Evolutionary conservation across 2,888 invertebrate genomes (phyloP).

Genomic region (Pyrgus malvae): DNA sequence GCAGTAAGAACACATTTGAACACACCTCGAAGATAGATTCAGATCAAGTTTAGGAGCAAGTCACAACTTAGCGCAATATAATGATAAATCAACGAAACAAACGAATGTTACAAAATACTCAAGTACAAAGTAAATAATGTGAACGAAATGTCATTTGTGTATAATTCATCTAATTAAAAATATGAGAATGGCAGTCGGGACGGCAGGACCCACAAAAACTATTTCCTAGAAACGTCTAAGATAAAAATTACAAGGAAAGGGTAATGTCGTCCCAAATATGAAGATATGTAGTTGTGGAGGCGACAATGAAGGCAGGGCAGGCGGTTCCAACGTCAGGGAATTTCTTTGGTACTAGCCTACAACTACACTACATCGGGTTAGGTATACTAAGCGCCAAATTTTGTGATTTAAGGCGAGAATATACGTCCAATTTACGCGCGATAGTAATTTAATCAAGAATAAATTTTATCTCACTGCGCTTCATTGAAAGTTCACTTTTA

Average conservation of each 20-base stretch:
- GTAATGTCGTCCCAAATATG: not conserved
- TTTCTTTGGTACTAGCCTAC: slow-evolving; percentile 29
- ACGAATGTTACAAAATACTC: slow-evolving; percentile 24
- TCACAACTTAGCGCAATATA: slow-evolving; percentile 11
- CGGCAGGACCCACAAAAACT: not conserved
- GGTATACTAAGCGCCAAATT: slow-evolving; percentile 17
- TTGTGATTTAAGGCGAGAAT: not conserved
- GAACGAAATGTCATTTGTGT: slow-evolving; percentile 24
- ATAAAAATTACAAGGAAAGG: not conserved
- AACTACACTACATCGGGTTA: not conserved
- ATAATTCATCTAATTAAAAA: slow-evolving; percentile 25
- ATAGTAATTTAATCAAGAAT: too few species aligned
- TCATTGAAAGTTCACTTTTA: too few species aligned
- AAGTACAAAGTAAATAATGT: slow-evolving; percentile 20
- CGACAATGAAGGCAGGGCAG: not conserved
- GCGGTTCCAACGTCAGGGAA: not conserved
- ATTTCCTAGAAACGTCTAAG: not conserved
- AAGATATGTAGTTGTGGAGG: slow-evolving; percentile 22
- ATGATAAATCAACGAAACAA: slow-evolving; percentile 16
- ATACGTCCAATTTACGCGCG: not conserved
- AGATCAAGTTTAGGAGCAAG: slow-evolving; percentile 26
- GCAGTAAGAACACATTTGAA: slow-evolving; percentile 23
- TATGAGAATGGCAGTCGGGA: slow-evolving; percentile 6
- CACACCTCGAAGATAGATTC: not conserved
- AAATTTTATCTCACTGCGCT: too few species aligned